Evolutionary conservation across 2,888 invertebrate species (phyloP).

Genomic region (Phengaris arion): DNA sequence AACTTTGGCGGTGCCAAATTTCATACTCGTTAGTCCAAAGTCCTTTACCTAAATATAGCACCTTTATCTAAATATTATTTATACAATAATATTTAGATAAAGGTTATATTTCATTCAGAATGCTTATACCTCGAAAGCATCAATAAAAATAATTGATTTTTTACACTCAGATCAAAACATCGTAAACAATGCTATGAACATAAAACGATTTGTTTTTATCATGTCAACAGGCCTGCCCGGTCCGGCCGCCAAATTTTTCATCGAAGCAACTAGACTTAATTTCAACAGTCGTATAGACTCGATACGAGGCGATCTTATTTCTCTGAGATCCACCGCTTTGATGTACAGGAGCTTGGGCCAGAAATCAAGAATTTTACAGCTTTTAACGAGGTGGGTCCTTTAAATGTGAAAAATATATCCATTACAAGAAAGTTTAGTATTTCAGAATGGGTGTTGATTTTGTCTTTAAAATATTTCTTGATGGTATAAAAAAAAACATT

Average conservation of each 20-base stretch:
- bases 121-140: not conserved
- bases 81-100: too few relatives aligned
- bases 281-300: constrained; percentile 54
- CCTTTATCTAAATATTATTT: too few relatives aligned
- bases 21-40: too few relatives aligned
- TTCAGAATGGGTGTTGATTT: not conserved
- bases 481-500: too few relatives aligned
- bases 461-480: not conserved
- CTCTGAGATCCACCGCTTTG: constrained; percentile 82
- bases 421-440: not conserved
- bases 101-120: too few relatives aligned
- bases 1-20: too few relatives aligned
- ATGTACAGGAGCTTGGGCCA: constrained; percentile 83
- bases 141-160: not conserved
- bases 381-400: constrained; percentile 80
- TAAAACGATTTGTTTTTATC: not conserved
- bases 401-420: not conserved
- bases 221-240: constrained; percentile 54
- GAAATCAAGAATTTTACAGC: constrained; percentile 83
- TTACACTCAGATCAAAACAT: not conserved
- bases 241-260: constrained; percentile 62
- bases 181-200: constrained; percentile 1
- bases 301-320: constrained; percentile 80
- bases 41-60: too few relatives aligned
- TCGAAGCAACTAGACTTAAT: constrained; percentile 68